Evolutionary conservation across 2,113 vertebrate species (phyloP).

Genomic region (Psittacula cyanocephala): DNA sequence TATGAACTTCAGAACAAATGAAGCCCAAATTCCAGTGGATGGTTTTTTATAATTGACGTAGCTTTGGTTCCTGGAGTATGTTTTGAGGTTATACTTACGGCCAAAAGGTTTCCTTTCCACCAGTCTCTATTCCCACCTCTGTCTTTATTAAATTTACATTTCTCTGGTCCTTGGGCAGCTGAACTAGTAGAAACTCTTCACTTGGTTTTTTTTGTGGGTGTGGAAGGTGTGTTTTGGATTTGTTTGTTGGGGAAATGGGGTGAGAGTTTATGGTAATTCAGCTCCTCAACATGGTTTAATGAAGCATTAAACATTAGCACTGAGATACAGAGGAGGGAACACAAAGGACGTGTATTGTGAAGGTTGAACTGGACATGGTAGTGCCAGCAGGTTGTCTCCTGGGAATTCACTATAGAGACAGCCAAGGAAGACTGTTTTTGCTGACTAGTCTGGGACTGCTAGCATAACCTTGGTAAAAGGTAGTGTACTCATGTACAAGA

Average conservation of each 20-base stretch:
- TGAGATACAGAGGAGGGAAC: background rate
- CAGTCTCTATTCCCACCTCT: background rate
- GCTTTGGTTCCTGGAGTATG: background rate
- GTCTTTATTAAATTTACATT: background rate
- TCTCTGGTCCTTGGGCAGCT: background rate
- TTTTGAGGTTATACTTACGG: background rate
- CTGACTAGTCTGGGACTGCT: background rate
- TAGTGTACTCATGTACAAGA: background rate
- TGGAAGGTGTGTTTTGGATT: background rate
- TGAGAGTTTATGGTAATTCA: background rate
- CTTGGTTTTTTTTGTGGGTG: background rate
- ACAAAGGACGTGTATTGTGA: accelerated
- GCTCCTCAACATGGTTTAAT: background rate
- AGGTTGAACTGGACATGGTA: background rate
- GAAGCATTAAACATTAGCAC: background rate
- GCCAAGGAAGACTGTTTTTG: background rate
- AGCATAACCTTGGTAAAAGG: background rate
- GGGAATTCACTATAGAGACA: background rate
- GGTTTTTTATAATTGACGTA: background rate
- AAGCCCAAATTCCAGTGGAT: background rate
- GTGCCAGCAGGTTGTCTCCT: background rate
- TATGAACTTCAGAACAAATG: background rate
- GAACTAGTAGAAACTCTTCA: background rate
- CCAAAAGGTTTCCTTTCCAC: background rate
- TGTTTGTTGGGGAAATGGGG: accelerated